Conservation (phyloP, 2,113 vertebrate species). For the Tiliqua scincoides region DNA sequence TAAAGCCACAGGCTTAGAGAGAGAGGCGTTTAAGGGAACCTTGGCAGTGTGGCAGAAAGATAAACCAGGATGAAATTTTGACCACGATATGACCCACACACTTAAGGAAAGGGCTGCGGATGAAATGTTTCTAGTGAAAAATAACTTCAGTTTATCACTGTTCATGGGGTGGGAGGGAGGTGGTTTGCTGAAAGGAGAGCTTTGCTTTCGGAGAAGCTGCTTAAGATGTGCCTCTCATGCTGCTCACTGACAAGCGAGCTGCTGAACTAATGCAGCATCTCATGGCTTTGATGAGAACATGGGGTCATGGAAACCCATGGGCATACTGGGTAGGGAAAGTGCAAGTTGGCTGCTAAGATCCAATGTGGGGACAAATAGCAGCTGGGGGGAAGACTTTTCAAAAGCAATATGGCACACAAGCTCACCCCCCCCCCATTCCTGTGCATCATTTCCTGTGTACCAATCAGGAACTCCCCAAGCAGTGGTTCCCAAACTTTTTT, state of each 20-base stretch:
- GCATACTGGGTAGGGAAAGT: neutral
- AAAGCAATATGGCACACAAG: no score
- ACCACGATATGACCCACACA: conserved; percentile 22
- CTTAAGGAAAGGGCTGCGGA: conserved; percentile 2
- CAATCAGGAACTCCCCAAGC: neutral
- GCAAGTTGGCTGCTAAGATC: neutral
- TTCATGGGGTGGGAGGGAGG: neutral
- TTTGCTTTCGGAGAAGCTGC: neutral
- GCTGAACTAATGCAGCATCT: conserved; percentile 40
- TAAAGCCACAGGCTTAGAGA: conserved; percentile 54
- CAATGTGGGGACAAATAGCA: neutral
- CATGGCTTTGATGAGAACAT: conserved; percentile 31
- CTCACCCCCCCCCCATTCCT: no score
- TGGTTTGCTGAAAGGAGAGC: neutral
- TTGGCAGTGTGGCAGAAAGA: conserved; percentile 42
- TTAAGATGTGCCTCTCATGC: fast-evolving
- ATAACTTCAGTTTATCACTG: conserved; percentile 24
- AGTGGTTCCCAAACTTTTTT: neutral
- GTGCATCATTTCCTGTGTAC: no score
- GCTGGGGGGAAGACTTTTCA: neutral
- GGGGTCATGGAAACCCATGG: neutral
- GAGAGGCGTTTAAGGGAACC: conserved; percentile 21
- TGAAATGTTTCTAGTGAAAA: conserved; percentile 29
- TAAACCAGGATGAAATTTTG: conserved; percentile 52
- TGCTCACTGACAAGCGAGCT: conserved; percentile 34